Evolutionary conservation across 2,888 invertebrate genomes (phyloP).

Genomic region (Trissolcus brochymenae): DNA sequence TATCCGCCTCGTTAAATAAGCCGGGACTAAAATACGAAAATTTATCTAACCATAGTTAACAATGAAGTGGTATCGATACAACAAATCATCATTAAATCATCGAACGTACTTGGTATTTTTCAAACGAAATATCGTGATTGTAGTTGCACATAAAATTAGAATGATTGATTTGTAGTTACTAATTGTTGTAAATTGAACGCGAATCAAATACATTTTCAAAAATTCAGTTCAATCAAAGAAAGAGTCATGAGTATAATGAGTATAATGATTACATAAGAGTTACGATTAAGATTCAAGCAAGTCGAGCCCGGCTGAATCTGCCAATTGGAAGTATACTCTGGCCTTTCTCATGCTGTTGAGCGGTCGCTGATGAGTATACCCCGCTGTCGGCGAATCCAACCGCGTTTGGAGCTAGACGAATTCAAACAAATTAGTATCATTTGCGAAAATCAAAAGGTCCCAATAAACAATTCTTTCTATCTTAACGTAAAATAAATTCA

Average conservation of each 20-base stretch:
- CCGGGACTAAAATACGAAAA: not conserved
- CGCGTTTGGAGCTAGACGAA: slow-evolving; percentile 71
- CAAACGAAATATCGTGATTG: not conserved
- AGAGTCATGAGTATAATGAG: slow-evolving; percentile 38
- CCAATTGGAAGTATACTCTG: slow-evolving; percentile 76
- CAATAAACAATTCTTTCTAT: not conserved
- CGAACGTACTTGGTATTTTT: not conserved
- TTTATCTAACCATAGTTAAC: not conserved
- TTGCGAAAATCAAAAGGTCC: slow-evolving; percentile 2
- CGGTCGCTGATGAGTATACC: slow-evolving; percentile 76
- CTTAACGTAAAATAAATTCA: slow-evolving; percentile 17
- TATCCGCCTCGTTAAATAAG: not conserved
- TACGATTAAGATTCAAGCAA: slow-evolving; percentile 30
- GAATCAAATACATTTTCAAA: slow-evolving; percentile 22
- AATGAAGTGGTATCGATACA: not conserved
- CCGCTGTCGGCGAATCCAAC: slow-evolving; percentile 73
- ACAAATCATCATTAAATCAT: not conserved
- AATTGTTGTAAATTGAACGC: not conserved
- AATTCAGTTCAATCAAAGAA: not conserved
- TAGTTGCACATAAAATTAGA: no score
- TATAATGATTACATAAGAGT: slow-evolving; percentile 42
- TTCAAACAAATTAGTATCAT: slow-evolving; percentile 61
- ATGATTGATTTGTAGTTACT: no score
- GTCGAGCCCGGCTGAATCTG: slow-evolving; percentile 71
- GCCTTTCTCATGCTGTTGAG: slow-evolving; percentile 77